Base-by-base conservation (phyloP, 1,140 invertebrate genomes). In the Subanguina moxae region DNA sequence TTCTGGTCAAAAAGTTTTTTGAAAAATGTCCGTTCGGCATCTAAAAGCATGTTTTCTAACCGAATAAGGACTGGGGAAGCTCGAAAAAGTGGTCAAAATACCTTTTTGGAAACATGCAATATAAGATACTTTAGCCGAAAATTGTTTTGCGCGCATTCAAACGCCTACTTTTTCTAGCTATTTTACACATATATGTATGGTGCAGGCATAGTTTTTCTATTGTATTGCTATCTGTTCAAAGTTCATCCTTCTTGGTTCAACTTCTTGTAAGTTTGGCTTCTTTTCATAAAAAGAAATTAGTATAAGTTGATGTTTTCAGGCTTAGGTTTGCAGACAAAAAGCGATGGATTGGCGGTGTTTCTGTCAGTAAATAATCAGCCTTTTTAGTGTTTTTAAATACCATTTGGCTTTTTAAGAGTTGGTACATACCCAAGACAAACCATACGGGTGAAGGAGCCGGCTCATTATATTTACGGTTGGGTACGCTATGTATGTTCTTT, bases 121-220 rank as follows among this genome's bases (percentile, higher is more conserved):
- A n/a, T n/a, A n/a, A n/a, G n/a, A n/a, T n/a, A n/a, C n/a, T n/a
- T n/a, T n/a, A n/a, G n/a, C n/a, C n/a, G n/a, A n/a, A n/a, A n/a
- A n/a, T n/a, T n/a, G n/a, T n/a, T n/a, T n/a, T n/a, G n/a, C n/a
- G n/a, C n/a, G n/a, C n/a, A n/a, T n/a, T n/a, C n/a, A n/a, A n/a
- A n/a, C n/a, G n/a, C n/a, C n/a, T n/a, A n/a, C n/a, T n/a, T n/a
- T n/a, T 62, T 80, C 48, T 45, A 82, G 80, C 68, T 82, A 11
- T 80, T 80, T 67, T 82, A 80, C 65, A 56, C 64, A 9, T 76
- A 72, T 42, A 81, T 81, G 79, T 81, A 81, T 62, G 80, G 80
- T 9, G 42, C 65, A 13, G 80, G 78, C 13, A 69, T 78, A 27
- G 76, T 80, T 9, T 81, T 82, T 64, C 67, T 81, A 30, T 25